phyloP scores from a whole-genome alignment of 2,888 invertebrate genomes.

The Myopa tessellatipennis region DNA sequence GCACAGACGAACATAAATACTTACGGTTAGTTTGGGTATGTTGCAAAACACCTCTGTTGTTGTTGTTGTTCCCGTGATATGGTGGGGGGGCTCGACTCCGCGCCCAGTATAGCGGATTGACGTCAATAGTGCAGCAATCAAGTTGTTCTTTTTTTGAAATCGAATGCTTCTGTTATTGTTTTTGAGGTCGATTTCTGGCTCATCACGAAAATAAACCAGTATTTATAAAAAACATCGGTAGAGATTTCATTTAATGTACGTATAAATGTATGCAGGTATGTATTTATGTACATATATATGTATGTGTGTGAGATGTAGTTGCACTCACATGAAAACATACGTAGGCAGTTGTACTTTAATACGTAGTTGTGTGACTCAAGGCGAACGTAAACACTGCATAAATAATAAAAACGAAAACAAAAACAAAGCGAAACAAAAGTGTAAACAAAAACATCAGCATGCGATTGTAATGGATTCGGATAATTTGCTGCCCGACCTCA shows the following conservation, averaged over 20 bases:
- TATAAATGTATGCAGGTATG: neutral
- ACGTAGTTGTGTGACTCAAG: slow-evolving; percentile 11
- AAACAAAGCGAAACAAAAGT: neutral
- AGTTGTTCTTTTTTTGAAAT: slow-evolving; percentile 8
- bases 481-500: neutral
- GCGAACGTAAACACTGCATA: neutral
- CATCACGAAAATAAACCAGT: neutral
- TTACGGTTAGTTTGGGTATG: too few species aligned
- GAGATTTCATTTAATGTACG: neutral
- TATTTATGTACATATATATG: neutral
- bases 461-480: neutral
- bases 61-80: neutral
- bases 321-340: neutral
- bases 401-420: slow-evolving; percentile 7
- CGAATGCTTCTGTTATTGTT: neutral
- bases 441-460: slow-evolving; percentile 1
- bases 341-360: neutral
- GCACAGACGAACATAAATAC: too few species aligned
- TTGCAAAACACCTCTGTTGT: neutral
- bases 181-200: neutral
- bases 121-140: slow-evolving; percentile 12
- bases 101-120: neutral
- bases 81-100: neutral
- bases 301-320: neutral
- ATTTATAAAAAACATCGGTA: neutral